Evolutionary conservation across 2,113 vertebrate species (phyloP).

Genomic region (Aramus guarauna): DNA sequence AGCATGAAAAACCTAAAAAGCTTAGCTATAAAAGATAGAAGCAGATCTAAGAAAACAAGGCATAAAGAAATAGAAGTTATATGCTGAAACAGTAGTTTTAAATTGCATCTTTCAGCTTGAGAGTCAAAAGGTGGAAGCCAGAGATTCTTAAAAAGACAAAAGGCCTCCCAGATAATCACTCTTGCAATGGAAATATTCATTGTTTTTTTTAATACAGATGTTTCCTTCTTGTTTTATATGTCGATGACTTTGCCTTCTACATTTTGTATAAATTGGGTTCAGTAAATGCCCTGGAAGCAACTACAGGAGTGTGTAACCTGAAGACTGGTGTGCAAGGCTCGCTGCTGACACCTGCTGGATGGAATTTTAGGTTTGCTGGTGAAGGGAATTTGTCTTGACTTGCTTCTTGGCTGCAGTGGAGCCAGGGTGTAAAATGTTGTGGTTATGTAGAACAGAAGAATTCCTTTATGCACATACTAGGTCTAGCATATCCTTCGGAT

Average conservation of each 20-base stretch:
- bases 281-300: background rate
- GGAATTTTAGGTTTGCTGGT: background rate
- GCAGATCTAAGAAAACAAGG: background rate
- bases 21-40: background rate
- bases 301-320: background rate
- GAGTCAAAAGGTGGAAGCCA: background rate
- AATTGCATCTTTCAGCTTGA: background rate
- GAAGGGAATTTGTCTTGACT: background rate
- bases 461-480: background rate
- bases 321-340: rapidly evolving
- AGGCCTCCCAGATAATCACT: background rate
- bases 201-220: background rate
- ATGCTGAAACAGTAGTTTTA: background rate
- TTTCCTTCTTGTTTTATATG: background rate
- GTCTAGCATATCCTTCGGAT: background rate
- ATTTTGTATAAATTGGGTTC: background rate
- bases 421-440: background rate
- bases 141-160: background rate
- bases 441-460: background rate
- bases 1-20: background rate
- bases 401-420: background rate
- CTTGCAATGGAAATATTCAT: background rate
- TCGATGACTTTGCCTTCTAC: background rate
- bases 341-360: background rate
- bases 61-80: background rate